Evolutionary conservation across 2,113 vertebrate species (phyloP), one percentile per base, ranked within the genome.

Genomic region (Myodes glareolus): DNA sequence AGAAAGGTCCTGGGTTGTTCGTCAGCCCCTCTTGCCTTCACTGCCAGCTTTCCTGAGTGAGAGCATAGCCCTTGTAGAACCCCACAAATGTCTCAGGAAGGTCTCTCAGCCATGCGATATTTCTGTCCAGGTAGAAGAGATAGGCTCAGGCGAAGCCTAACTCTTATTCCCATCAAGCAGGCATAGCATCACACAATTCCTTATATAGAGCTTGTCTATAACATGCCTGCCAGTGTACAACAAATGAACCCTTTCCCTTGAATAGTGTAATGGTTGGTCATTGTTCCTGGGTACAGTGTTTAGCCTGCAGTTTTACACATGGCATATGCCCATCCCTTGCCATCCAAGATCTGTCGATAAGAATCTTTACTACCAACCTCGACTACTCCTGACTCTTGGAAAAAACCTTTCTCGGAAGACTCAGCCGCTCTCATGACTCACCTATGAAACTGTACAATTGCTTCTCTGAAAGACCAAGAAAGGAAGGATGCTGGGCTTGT

Each of bases 381-480:
- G 55, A 58, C 76, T 67, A 76, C 52, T 23, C 12, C 27, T 47
- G 80, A 81, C 70, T 90, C 90, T 42, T 45, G 27, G 23, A 92
- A 67, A 91, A 33, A 93, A 31, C 13, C 80, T 92, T 92, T 93
- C 47, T 88, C 75, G 14, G 7, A 19, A 97, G 47, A 72, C 58
- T 67, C 80, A 47, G 39, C 42, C 72, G 33, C 47, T 90, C 80
- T 68, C 33, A 3, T 61, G 85, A 95, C 11, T 97, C 92, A 68
- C 47, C 68, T 45, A 1, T 86, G 33, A 42, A 94, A 68, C 5
- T 70, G 65, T 77, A 27, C 50, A 96, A 10, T 52, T n/a, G 13
- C 75, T 92, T 94, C 90, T 77, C 39, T 36, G 13, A 58, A 97
- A 52, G 45, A 75, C 94, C 47, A 47, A 16, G 68, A 92, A 85